Evolutionary conservation across 1,140 invertebrate genomes (phyloP).

Genomic region (Aphelenchoides fujianensis): DNA sequence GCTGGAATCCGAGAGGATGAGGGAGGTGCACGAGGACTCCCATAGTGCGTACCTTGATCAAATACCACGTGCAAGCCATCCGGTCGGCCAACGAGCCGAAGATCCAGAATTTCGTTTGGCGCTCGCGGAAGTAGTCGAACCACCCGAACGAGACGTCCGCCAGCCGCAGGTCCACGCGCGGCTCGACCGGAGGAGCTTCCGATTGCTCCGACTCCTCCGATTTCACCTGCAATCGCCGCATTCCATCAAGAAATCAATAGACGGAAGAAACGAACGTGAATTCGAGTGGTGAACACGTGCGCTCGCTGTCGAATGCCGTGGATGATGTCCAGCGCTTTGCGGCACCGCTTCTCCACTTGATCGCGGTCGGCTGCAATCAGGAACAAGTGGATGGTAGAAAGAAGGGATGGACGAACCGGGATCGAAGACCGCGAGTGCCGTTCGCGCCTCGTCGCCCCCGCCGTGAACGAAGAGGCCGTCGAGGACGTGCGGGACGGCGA

Average conservation of each 20-base stretch:
- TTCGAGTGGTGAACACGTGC: constrained; percentile 3
- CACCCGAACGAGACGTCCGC: constrained; percentile 6
- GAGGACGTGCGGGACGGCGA: constrained; percentile 1
- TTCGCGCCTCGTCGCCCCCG: constrained; percentile 1
- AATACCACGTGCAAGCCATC: constrained; percentile 16
- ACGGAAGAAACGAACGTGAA: no score
- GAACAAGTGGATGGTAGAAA: neutral
- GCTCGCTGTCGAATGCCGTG: neutral
- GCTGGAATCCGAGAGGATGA: constrained; percentile 11
- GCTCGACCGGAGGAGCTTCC: no score
- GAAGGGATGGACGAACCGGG: constrained; percentile 1
- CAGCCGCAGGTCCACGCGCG: neutral
- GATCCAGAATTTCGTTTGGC: constrained; percentile 9
- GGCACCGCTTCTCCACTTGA: neutral
- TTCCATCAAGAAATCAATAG: neutral
- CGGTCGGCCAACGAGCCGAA: constrained; percentile 5
- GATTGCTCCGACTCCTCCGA: no score
- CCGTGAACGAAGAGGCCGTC: constrained; percentile 18
- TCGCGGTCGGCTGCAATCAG: constrained; percentile 16
- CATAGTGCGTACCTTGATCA: constrained; percentile 15
- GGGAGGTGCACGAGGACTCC: constrained; percentile 7
- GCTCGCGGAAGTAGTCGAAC: neutral
- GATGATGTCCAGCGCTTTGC: constrained; percentile 9
- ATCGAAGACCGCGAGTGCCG: constrained; percentile 16
- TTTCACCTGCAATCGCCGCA: no score